Evolutionary conservation across 2,113 vertebrate genomes (phyloP), one percentile per base, ranked within the genome.

Genomic region (Limanda limanda): DNA sequence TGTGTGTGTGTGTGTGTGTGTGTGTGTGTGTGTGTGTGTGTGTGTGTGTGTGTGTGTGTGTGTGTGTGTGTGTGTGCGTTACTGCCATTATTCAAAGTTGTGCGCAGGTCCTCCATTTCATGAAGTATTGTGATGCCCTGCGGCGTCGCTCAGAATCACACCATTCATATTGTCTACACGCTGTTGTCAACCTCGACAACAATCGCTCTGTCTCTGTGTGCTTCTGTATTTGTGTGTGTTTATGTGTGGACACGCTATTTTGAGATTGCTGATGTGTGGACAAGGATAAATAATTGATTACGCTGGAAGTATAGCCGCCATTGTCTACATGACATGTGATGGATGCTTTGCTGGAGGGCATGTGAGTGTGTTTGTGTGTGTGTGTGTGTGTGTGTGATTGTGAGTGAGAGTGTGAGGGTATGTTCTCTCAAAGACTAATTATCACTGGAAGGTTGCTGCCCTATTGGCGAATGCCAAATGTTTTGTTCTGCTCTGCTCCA

Each of bases 381-480:
- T 67, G 37, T 63, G 27, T 78, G 64, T 79, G 65, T 61, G 37
- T 78, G 35, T 77, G 58, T 71, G 35, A 37, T 31, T 31, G 31
- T 31, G 35, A 37, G 52, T 59, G 55, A 72, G 21, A 70, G n/a
- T 74, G 57, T 68, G 45, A 47, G 54, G 71, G 25, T 64, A 59
- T 65, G 57, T 54, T 47, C 42, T 67, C 60, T 75, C 71, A 59
- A 74, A 86, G 77, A 87, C 31, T 91, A 92, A 93, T 93, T 92
- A 91, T 92, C 86, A 86, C 83, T 83, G 60, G 79, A 87, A 91
- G 86, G 90, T 91, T 75, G 79, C 79, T 79, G 87, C 81, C 85
- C 88, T 89, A 86, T 90, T 86, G 89, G 76, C 86, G 89, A 93
- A 91, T 93, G 90, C 83, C 87, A 93, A 88, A 84, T 92, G 87